Percentiles rank a stretch among this genome's conserved stretches.
phyloP scores from a whole-genome alignment of 2,113 vertebrate species.

The Sapayoa aenigma region DNA sequence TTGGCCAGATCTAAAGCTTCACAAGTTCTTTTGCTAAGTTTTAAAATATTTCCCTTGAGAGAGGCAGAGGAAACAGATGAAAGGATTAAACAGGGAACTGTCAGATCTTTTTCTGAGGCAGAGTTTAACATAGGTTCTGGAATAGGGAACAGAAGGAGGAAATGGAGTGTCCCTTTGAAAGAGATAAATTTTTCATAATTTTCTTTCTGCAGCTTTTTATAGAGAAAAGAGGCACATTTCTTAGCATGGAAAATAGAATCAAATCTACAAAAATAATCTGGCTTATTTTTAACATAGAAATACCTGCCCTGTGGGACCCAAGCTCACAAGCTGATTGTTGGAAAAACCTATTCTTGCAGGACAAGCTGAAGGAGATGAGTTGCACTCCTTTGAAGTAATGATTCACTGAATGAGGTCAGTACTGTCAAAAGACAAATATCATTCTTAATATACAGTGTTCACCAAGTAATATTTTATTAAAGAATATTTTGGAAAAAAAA shows the following conservation, averaged over 20 bases:
- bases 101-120: not conserved
- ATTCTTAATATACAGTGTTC: not conserved
- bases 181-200: not conserved
- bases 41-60: not conserved
- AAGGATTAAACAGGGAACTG: not conserved
- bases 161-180: not conserved
- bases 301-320: not conserved
- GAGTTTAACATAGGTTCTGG: not conserved
- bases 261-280: not conserved
- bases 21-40: not conserved
- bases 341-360: not conserved
- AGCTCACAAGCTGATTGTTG: not conserved
- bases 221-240: not conserved
- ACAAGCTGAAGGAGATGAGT: not conserved
- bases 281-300: not conserved
- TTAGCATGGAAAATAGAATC: not conserved
- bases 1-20: not conserved
- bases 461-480: not conserved
- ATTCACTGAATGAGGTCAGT: not conserved
- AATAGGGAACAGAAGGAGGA: not conserved
- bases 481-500: not conserved
- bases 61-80: not conserved
- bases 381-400: not conserved
- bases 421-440: not conserved
- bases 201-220: not conserved